These are phyloP conservation scores for Biston stratarius DNA, from an alignment of 2,888 invertebrate genomes.

Conservation along the genomic window DNA sequence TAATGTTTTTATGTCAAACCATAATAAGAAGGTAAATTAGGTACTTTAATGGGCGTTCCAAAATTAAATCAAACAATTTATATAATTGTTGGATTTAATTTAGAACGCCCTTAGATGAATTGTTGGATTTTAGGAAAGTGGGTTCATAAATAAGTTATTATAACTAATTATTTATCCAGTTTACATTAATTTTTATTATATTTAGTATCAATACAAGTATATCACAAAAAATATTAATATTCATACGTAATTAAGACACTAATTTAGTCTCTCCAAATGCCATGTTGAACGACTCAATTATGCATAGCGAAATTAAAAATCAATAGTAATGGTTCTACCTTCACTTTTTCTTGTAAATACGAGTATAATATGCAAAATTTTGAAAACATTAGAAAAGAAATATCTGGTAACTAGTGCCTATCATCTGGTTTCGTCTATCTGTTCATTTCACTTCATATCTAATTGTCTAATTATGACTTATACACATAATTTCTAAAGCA, in stretches of 20 bases:
- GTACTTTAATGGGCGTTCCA: no score
- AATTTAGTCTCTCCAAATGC: neutral
- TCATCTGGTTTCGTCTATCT: no score
- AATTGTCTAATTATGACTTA: no score
- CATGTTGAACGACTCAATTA: constrained; percentile 3
- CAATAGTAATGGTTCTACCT: neutral
- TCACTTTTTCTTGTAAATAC: constrained; percentile 14
- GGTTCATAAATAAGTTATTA: neutral
- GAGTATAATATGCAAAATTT: neutral
- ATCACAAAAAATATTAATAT: constrained; percentile 1
- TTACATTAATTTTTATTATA: neutral
- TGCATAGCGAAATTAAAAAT: neutral
- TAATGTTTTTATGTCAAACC: no score
- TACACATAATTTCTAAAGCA: no score
- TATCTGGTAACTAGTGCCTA: no score
- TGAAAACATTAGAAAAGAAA: no score
- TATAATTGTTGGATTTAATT: no score
- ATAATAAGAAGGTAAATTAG: no score
- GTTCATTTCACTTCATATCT: no score
- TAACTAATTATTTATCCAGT: neutral
- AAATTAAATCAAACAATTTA: no score
- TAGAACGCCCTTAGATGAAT: no score
- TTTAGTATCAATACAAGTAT: constrained; percentile 4
- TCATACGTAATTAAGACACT: constrained; percentile 6
- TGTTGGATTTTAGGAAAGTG: neutral